phyloP scores from a whole-genome alignment of 1,140 invertebrate genomes.

The Micrasema minimum region DNA sequence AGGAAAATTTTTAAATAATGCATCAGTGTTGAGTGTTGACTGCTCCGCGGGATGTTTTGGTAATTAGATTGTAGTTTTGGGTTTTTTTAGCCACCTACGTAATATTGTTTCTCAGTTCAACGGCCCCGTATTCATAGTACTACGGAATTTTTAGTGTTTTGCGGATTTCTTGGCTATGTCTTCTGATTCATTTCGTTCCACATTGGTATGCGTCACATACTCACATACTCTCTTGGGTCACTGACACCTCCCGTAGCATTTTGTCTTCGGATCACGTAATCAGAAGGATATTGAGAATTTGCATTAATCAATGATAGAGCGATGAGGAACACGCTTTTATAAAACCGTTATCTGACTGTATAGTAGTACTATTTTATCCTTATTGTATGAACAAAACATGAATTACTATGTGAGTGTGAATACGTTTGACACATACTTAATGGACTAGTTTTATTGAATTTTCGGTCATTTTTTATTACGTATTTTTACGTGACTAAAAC shows the following conservation, averaged over 20 bases:
- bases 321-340: neutral
- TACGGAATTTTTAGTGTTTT: slow-evolving; percentile 1
- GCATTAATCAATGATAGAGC: slow-evolving; percentile 6
- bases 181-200: slow-evolving; percentile 5
- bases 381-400: too few species aligned
- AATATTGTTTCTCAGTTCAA: neutral
- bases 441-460: too few species aligned
- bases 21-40: neutral
- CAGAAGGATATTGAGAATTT: slow-evolving; percentile 1
- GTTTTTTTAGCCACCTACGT: neutral
- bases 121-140: neutral
- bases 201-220: slow-evolving; percentile 21
- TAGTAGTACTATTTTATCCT: too few species aligned
- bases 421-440: too few species aligned
- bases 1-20: slow-evolving; percentile 16
- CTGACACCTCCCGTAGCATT: slow-evolving; percentile 6
- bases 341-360: slow-evolving; percentile 4
- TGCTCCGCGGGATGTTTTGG: slow-evolving; percentile 8
- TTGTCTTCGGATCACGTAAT: neutral
- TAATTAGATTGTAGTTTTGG: too few species aligned
- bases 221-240: slow-evolving; percentile 1
- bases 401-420: too few species aligned
- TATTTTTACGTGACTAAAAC: too few species aligned
- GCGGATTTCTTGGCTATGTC: slow-evolving; percentile 5
- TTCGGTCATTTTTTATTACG: too few species aligned